Base-by-base conservation (phyloP, 35 echinoderm and acorn worm genomes). In the Nesometra sesokonis region DNA sequence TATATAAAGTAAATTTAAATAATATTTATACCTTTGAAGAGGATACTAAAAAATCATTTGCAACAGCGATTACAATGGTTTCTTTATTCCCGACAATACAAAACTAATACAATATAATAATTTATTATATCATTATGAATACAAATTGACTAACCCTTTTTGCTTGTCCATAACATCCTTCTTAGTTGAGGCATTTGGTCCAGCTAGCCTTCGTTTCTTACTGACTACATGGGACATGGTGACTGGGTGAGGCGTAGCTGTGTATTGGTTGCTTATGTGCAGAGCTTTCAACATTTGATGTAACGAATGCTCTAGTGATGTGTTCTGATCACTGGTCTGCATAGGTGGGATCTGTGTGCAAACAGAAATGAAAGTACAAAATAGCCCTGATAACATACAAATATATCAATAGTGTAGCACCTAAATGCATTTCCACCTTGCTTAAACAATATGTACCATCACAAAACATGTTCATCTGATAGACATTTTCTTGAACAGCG, bases 261-360 rank as follows among this genome's bases (percentile, higher is more conserved):
- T 86, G 78, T 91, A 91, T n/a, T 93, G 52, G 67, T 97, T 97
- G 80, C 91, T 93, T 13, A 89, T 86, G 40, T 97, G 94, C 7
- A 97, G 80, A 37, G 90, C 91, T 52, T 91, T 84, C 32, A 97
- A 83, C 4, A 97, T 78, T 67, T 97, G 94, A 84, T 97, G 94
- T 0, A 97, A 57, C 2, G 94, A 97, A 76, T 93, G 94, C 77
- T 97, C 94, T 5, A 97, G 35, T 32, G 89, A 89, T n/a, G 84
- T 88, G 36, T 90, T 94, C 31, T 96, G 93, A 35, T 96, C 86
- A 34, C 88, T 80, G 11, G 89, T 89, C 47, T 83, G 85, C 52
- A 89, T 77, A 23, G 43, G 40, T 34, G 87, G 81, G 29, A 85
- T 92, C 90, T 92, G 84, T 32, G 57, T 86, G 57, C 0, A 17